Percentiles rank a stretch among this genome's conserved stretches.
Conservation (phyloP, 1,140 invertebrate genomes). For the Heliconius nattereri region DNA sequence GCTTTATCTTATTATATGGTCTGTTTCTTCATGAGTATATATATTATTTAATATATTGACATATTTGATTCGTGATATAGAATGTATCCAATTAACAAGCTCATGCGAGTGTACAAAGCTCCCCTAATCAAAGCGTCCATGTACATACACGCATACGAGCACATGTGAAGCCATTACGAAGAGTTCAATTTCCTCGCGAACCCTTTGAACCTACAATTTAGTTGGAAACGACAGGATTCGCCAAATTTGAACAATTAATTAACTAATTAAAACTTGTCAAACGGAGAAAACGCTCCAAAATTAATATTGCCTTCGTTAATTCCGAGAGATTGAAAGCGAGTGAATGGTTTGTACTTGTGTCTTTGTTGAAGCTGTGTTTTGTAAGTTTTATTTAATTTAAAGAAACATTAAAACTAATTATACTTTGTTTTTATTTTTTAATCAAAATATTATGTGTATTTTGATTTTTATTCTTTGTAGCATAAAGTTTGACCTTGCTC, state of each 20-base stretch:
- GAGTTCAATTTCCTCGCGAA: background rate
- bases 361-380: background rate
- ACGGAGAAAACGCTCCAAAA: background rate
- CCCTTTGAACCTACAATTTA: background rate
- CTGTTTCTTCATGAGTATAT: background rate
- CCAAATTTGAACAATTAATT: conserved; percentile 9
- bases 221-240: background rate
- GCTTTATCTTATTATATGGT: no score
- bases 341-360: background rate
- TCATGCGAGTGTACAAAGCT: background rate
- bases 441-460: no score
- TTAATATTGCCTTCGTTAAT: background rate
- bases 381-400: background rate
- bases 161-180: background rate
- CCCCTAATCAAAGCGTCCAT: background rate
- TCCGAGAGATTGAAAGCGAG: background rate
- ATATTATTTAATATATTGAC: background rate
- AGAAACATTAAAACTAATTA: background rate
- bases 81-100: conserved; percentile 7
- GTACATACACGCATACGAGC: background rate
- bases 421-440: no score
- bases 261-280: conserved; percentile 14
- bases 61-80: background rate
- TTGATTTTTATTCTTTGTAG: no score
- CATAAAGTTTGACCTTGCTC: no score